Base-by-base conservation (phyloP, 1,140 invertebrate genomes). In the Halesus radiatus region DNA sequence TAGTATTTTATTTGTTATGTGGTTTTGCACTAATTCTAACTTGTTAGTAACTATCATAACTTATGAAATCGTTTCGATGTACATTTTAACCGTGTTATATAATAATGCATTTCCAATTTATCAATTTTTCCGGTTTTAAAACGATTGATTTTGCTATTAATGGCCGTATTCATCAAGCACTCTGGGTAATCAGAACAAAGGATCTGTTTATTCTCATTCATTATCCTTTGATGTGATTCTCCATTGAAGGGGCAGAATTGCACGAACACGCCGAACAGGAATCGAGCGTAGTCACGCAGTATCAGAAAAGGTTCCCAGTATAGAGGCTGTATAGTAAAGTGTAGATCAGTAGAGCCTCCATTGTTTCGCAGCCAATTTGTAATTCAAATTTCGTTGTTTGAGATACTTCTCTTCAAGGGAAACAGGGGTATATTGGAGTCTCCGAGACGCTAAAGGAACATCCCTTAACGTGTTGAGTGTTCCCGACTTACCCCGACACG, bases 361-460 rank as follows among this genome's bases (percentile, higher is more conserved):
- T 80, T 80, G 79, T 80, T 52, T 32, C 60, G 22, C 70, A 60
- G 70, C 62, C 76, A 81, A 81, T 81, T 81, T 81, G 80, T 81
- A 81, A 81, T 81, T 81, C 80, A 81, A 79, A 81, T 81, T 81
- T 37, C 74, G 70, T 76, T 78, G 76, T 81, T 78, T 78, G 80
- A 64, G 76, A 78, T 60, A 81, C 76, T 64, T 79, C 77, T 70
- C 62, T 82, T 83, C 97, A 45, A 60, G 23, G 56, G 29, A 56
- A 76, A 37, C 50, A 23, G 16, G 29, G 32, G 68, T 72, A 45
- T 50, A 60, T 29, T 26, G 22, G 22, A 54, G 50, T n/a, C 72
- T 15, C 62, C 18, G 72, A 37, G 22, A 53, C 45, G 22, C 52
- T 56, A 32, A 26, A n/a, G 62, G 18, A 74, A 74, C 53, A 74